phyloP scores from a whole-genome alignment of 2,113 vertebrate genomes.

The Sceloporus tristichus region DNA sequence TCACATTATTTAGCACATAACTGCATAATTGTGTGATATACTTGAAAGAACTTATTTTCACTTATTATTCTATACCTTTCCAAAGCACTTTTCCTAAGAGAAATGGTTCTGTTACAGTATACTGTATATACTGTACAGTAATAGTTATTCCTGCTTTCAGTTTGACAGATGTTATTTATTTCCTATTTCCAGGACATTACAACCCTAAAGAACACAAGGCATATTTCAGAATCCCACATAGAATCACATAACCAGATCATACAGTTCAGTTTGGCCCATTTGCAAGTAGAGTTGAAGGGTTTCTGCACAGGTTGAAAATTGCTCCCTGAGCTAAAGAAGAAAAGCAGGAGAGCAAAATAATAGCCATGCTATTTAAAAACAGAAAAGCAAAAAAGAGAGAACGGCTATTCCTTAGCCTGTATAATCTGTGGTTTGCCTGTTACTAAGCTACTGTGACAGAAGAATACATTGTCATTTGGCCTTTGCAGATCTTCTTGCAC shows the following conservation, averaged over 20 bases:
- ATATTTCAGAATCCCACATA: neutral
- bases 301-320: neutral
- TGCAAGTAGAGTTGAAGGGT: too few species aligned
- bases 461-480: accelerated
- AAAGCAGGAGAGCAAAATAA: neutral
- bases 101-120: neutral
- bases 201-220: neutral
- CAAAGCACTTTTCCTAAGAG: too few species aligned
- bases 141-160: neutral
- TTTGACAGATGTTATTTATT: neutral
- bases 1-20: too few species aligned
- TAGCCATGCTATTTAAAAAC: neutral
- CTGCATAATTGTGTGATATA: too few species aligned
- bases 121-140: neutral
- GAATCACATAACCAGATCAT: neutral
- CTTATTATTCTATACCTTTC: neutral
- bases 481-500: neutral
- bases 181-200: neutral
- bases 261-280: neutral
- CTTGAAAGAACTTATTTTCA: neutral
- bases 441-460: constrained; percentile 11
- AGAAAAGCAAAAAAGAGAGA: accelerated
- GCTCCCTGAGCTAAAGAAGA: neutral
- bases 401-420: neutral
- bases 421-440: neutral